Conservation (phyloP, 1,140 invertebrate genomes). For the Leptinotarsa defecta region DNA sequence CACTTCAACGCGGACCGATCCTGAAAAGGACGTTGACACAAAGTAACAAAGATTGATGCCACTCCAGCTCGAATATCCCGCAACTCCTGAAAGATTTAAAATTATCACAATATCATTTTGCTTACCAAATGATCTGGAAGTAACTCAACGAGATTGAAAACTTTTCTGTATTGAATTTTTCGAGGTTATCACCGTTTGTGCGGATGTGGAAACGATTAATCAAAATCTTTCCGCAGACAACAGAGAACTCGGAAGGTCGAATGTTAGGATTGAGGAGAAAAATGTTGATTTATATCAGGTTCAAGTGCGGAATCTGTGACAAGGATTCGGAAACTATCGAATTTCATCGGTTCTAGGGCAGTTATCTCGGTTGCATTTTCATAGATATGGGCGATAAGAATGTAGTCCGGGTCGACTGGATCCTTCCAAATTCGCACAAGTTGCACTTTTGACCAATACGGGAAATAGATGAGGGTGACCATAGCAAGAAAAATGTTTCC, state of each 20-base stretch:
- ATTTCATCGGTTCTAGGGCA: not conserved
- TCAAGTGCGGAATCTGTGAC: not conserved
- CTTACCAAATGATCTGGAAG: not conserved
- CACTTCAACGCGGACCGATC: no score
- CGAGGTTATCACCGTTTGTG: not conserved
- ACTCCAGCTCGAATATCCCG: no score
- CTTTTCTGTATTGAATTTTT: not conserved
- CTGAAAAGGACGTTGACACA: no score
- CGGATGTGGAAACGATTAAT: not conserved
- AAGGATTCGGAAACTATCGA: conserved; percentile 3
- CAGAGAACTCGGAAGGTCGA: not conserved
- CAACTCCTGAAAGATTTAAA: no score
- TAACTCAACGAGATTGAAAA: not conserved
- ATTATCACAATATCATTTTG: not conserved
- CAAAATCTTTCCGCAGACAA: not conserved
- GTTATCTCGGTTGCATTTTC: not conserved
- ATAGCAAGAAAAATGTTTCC: no score
- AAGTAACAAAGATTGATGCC: no score
- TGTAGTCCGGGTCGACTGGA: no score
- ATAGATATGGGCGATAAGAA: not conserved
- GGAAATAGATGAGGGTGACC: no score
- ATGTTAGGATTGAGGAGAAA: not conserved
- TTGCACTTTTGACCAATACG: no score
- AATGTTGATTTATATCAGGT: not conserved
- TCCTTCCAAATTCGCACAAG: no score